A percentile compares a stretch with the other conserved stretches of the same genome.
Evolutionary conservation across 2,113 vertebrate genomes (phyloP).

Genomic region (Periophthalmodon schlosseri): DNA sequence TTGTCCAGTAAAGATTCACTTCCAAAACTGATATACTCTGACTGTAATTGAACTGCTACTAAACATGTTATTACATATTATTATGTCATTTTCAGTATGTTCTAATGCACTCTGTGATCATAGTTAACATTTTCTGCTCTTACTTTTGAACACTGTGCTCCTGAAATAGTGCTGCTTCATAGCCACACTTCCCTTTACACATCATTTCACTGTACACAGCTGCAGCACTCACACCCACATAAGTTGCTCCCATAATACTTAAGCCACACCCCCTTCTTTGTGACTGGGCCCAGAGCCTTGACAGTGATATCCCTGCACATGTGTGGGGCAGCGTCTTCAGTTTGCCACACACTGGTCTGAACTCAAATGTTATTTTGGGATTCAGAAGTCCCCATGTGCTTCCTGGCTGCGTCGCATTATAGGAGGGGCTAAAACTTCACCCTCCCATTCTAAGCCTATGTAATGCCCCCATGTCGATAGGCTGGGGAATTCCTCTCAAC

Average conservation of each 20-base stretch:
- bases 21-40: neutral
- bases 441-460: conserved; percentile 54
- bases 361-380: conserved; percentile 80
- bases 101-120: conserved; percentile 17
- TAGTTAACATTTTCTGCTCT: conserved; percentile 11
- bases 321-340: conserved; percentile 79
- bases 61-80: conserved; percentile 16
- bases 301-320: conserved; percentile 86
- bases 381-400: conserved; percentile 49
- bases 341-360: conserved; percentile 73
- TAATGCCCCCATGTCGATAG: conserved; percentile 38
- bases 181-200: conserved; percentile 41
- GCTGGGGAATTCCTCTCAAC: conserved; percentile 56
- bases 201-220: conserved; percentile 33
- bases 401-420: conserved; percentile 59
- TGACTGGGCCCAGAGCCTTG: conserved; percentile 64
- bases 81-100: neutral
- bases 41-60: conserved; percentile 8
- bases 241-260: conserved; percentile 20
- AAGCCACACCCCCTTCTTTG: conserved; percentile 37
- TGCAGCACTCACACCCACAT: conserved; percentile 38
- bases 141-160: neutral
- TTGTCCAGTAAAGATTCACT: conserved; percentile 6
- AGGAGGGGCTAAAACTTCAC: conserved; percentile 60
- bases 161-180: conserved; percentile 16